Evolutionary conservation across 1,140 invertebrate genomes (phyloP), one percentile per base, ranked within the genome.

Genomic region (Scaptomyza pallida): DNA sequence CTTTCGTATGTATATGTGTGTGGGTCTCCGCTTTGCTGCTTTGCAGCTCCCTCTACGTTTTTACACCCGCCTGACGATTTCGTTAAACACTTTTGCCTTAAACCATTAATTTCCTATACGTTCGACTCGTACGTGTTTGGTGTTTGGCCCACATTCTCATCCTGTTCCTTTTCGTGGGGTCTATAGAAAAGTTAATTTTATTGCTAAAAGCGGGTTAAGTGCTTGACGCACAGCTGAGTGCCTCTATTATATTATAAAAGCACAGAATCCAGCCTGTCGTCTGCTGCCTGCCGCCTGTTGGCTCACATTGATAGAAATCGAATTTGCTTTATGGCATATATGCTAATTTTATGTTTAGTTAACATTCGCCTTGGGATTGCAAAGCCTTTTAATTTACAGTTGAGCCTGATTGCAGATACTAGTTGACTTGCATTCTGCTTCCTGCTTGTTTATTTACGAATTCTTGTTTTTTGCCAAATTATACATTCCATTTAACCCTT

Each of bases 81-180:
- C 50, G 71, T 88, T 90, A 90, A 90, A 90, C 89, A 90, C 85
- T 90, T 90, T 90, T 90, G 83, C 85, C 89, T 90, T 90, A 90
- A 90, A 90, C 89, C 89, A 90, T 90, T 90, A 90, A 90, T 90
- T 90, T 90, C 69, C 82, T 88, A 88, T 88, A 88, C 71, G 82
- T 71, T 81, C 76, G 72, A 73, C 75, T 72, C 63, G 80, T 79
- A 85, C 80, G 72, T 83, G 79, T 59, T n/a, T 83, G 64, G 55
- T 50, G 26, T 30, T 2, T 6, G 55, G 43, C 23, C 15, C 62
- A 43, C n/a, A n/a, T n/a, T n/a, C n/a, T n/a, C n/a, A 19, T 19
- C 41, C 57, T n/a, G 21, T 17, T 26, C 57, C 26, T 21, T 2
- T 21, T 4, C 19, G 19, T 2, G 44, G 48, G 41, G 47, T 80